Conservation (phyloP, 1,140 invertebrate species). For the Paracyclopina nana region DNA sequence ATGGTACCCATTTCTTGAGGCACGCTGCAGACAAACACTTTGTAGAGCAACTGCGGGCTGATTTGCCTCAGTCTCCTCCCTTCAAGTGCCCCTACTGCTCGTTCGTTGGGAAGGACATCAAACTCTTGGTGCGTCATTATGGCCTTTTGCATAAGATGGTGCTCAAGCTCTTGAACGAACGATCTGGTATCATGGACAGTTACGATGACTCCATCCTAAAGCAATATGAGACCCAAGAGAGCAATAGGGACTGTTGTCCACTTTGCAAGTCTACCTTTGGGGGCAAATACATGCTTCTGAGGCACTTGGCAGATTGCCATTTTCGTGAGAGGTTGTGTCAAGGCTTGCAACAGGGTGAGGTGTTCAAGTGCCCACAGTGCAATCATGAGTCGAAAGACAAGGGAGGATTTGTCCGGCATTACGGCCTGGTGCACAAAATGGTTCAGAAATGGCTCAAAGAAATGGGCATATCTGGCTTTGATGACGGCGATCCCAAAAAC, state of each 20-base stretch:
- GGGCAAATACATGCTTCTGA: slow-evolving; percentile 12
- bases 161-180: slow-evolving; percentile 9
- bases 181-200: slow-evolving; percentile 6
- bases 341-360: neutral
- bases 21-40: slow-evolving; percentile 8
- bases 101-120: slow-evolving; percentile 1
- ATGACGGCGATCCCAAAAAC: no score
- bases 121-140: slow-evolving; percentile 6
- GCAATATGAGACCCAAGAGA: slow-evolving; percentile 1
- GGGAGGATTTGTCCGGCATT: slow-evolving; percentile 13
- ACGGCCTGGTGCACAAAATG: slow-evolving; percentile 16
- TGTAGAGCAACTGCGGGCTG: neutral
- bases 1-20: neutral
- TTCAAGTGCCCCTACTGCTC: slow-evolving; percentile 10
- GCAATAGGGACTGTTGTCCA: slow-evolving; percentile 7
- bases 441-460: slow-evolving; percentile 14
- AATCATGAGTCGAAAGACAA: slow-evolving; percentile 7
- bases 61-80: slow-evolving; percentile 1
- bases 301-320: slow-evolving; percentile 16
- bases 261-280: slow-evolving; percentile 8
- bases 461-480: slow-evolving; percentile 9
- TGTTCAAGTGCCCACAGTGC: slow-evolving; percentile 14
- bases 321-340: slow-evolving; percentile 12
- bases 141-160: slow-evolving; percentile 11
- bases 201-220: slow-evolving; percentile 11